Percentiles rank a stretch among this genome's conserved stretches.
Conservation (phyloP, 2,113 vertebrate species). For the Hippocampus mohnikei region DNA sequence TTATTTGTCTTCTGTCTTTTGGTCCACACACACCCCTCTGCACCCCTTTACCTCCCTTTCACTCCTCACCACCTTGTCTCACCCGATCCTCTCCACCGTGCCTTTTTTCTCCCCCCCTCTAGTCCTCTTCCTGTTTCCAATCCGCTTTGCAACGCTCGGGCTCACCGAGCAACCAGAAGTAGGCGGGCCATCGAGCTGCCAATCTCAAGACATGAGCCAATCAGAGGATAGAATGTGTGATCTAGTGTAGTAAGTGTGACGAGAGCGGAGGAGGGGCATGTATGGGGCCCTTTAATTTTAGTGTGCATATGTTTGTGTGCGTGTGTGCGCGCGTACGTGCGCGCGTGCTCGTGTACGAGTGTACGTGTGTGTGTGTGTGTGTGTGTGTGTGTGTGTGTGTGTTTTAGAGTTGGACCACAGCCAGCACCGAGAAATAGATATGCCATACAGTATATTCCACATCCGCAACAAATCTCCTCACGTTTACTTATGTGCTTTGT, state of each 20-base stretch:
- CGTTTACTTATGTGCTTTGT: background rate
- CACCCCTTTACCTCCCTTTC: slow-evolving; percentile 58
- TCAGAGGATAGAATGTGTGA: slow-evolving; percentile 28
- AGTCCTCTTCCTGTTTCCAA: slow-evolving; percentile 67
- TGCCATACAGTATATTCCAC: background rate
- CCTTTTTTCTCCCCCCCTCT: slow-evolving; percentile 56
- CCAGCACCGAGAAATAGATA: slow-evolving; percentile 31
- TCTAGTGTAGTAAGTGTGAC: slow-evolving; percentile 36
- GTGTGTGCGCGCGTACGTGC: slow-evolving; percentile 18
- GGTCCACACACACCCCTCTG: slow-evolving; percentile 50
- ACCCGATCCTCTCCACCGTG: slow-evolving; percentile 63
- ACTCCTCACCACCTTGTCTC: slow-evolving; percentile 65
- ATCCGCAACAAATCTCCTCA: background rate
- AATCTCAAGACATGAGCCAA: slow-evolving; percentile 41
- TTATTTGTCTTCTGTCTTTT: slow-evolving; percentile 28
- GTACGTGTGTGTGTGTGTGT: slow-evolving; percentile 30
- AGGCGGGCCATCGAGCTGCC: slow-evolving; percentile 45
- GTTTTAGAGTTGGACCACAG: slow-evolving; percentile 55
- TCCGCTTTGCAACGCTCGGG: slow-evolving; percentile 60
- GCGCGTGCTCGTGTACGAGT: slow-evolving; percentile 32
- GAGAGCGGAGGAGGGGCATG: slow-evolving; percentile 45
- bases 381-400: slow-evolving; percentile 28
- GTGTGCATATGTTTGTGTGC: slow-evolving; percentile 35
- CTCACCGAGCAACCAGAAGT: slow-evolving; percentile 48
- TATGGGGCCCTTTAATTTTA: slow-evolving; percentile 37